phyloP scores from a whole-genome alignment of 1,140 invertebrate genomes.

The Chrysoperla carnea region DNA sequence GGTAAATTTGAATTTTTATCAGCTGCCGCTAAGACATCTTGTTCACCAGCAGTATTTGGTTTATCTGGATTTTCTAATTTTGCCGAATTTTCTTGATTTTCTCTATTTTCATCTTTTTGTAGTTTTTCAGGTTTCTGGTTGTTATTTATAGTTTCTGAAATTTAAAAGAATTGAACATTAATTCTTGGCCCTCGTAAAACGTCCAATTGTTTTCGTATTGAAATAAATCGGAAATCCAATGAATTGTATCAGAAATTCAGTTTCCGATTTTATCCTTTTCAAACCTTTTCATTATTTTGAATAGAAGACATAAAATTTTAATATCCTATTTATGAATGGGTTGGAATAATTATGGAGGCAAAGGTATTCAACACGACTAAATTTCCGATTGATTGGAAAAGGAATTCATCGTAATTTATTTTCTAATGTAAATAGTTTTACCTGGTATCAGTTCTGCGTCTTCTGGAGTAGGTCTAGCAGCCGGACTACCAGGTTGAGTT shows the following conservation, averaged over 20 bases:
- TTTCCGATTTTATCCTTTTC: no score
- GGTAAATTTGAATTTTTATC: conserved; percentile 10
- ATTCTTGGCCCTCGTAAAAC: conserved; percentile 1
- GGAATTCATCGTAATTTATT: no score
- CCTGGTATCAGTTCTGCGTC: no score
- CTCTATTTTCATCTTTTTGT: conserved; percentile 5
- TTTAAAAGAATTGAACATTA: conserved; percentile 4
- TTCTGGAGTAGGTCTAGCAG: no score
- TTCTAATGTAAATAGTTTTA: no score
- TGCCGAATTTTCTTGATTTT: conserved; percentile 13
- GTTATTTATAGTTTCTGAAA: conserved; percentile 16
- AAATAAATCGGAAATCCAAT: conserved; percentile 1
- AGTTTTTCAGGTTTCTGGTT: conserved; percentile 18
- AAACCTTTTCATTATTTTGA: no score
- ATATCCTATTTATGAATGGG: no score
- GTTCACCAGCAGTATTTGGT: conserved; percentile 20
- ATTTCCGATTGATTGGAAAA: no score
- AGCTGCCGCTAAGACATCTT: conserved; percentile 18
- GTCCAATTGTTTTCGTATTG: not conserved
- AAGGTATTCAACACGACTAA: no score
- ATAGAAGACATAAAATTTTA: no score
- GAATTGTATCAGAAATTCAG: conserved; percentile 1
- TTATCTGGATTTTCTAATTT: conserved; percentile 25
- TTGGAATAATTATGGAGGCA: no score
- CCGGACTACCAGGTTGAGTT: no score